Percentiles rank a stretch among this genome's conserved stretches.
Evolutionary conservation across 2,888 invertebrate species (phyloP).

Genomic region (Leptinotarsa haldemani): DNA sequence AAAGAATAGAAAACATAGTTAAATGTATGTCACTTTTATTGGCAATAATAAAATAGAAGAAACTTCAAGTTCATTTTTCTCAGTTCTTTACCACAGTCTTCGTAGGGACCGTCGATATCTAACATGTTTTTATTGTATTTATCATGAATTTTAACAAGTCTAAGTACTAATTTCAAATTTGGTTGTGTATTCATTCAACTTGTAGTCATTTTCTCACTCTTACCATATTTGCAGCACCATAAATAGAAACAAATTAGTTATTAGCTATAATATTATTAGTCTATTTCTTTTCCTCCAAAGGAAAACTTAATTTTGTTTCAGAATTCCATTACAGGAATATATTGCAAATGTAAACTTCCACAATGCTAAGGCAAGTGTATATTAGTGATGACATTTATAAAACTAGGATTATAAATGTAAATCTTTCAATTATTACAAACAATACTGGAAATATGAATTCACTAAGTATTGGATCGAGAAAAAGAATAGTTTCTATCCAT

Average conservation of each 20-base stretch:
- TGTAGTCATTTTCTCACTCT: too few species aligned
- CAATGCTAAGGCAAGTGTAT: neutral
- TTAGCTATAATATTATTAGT: neutral
- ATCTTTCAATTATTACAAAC: neutral
- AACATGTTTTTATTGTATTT: too few species aligned
- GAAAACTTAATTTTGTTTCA: neutral
- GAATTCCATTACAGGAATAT: neutral
- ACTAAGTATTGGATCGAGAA: neutral
- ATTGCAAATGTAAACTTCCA: slow-evolving; percentile 5
- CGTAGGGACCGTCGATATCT: too few species aligned
- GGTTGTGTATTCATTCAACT: neutral
- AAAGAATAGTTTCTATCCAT: neutral
- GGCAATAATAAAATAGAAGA: too few species aligned
- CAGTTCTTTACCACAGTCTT: too few species aligned
- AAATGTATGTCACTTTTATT: too few species aligned
- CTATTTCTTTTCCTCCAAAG: neutral
- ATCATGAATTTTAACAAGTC: too few species aligned
- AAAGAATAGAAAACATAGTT: too few species aligned
- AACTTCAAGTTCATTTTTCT: too few species aligned
- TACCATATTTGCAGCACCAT: neutral
- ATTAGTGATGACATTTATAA: neutral
- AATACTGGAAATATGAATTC: slow-evolving; percentile 3
- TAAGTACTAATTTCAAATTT: neutral
- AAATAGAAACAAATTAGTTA: neutral
- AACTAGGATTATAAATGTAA: neutral